A percentile compares a stretch with the other conserved stretches of the same genome.
These are phyloP conservation scores for Pomatorhinus ruficollis DNA, from an alignment of 2,113 vertebrate species.

Conservation along the genomic window DNA sequence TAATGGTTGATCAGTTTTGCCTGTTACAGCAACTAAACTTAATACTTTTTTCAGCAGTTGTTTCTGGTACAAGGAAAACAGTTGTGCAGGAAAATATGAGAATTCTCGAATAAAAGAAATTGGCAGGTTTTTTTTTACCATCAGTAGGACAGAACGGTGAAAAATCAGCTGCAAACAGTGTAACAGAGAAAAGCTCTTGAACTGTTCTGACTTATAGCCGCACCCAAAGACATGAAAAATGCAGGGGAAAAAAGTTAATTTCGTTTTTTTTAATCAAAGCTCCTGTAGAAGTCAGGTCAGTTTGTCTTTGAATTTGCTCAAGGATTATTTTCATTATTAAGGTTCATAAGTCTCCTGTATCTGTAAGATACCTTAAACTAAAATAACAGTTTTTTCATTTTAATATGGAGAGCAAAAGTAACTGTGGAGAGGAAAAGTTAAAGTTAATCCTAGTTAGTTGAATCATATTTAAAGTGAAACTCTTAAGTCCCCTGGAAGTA, in stretches of 20 bases:
- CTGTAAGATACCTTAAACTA: not conserved
- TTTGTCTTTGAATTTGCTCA: not conserved
- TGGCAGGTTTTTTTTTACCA: not conserved
- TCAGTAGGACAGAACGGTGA: not conserved
- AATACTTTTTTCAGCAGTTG: not conserved
- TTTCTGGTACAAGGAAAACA: not conserved
- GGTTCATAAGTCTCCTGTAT: not conserved
- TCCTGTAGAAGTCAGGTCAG: not conserved
- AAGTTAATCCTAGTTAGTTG: not conserved
- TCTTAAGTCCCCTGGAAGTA: not conserved
- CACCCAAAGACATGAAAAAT: not conserved
- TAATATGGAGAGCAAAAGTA: not conserved
- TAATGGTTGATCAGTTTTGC: not conserved
- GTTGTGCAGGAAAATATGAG: not conserved
- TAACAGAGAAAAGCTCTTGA: not conserved
- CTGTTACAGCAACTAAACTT: not conserved
- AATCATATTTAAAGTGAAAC: not conserved
- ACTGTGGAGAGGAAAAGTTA: not conserved
- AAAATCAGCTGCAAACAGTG: not conserved
- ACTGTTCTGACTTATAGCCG: not conserved
- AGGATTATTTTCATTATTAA: not conserved
- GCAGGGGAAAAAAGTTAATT: rapidly evolving
- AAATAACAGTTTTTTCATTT: not conserved
- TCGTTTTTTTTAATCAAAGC: not conserved
- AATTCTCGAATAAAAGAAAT: not conserved